These are phyloP conservation scores for Dolichomitus sp. DNA, from an alignment of 2,888 invertebrate genomes.

Conservation along the genomic window DNA sequence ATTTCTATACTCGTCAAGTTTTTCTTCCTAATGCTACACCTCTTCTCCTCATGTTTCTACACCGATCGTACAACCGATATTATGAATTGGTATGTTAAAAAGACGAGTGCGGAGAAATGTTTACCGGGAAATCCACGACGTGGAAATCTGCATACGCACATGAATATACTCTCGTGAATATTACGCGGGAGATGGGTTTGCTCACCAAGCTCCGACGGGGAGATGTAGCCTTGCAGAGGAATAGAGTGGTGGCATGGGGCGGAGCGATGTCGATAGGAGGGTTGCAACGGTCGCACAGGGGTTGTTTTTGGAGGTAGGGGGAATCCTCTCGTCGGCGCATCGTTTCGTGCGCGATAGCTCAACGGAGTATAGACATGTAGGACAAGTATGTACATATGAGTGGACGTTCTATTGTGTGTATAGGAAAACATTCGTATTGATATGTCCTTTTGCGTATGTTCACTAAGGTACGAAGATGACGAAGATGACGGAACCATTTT, in stretches of 20 bases:
- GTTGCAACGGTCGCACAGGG: constrained; percentile 81
- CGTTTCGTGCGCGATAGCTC: constrained; percentile 76
- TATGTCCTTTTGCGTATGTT: constrained; percentile 16
- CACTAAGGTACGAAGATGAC: constrained; percentile 22
- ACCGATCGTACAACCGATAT: constrained; percentile 4
- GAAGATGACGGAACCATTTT: neutral
- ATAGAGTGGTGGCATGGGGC: constrained; percentile 81
- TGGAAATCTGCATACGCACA: constrained; percentile 42
- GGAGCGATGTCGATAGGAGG: constrained; percentile 83
- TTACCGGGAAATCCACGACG: constrained; percentile 49
- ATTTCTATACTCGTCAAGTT: neutral
- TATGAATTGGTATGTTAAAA: neutral
- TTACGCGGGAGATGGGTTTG: constrained; percentile 52
- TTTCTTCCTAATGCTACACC: neutral
- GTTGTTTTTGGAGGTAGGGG: constrained; percentile 83
- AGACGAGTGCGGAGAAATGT: constrained; percentile 33
- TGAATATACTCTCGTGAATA: constrained; percentile 52
- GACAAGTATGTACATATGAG: constrained; percentile 30
- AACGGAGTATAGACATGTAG: constrained; percentile 50
- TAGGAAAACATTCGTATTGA: neutral
- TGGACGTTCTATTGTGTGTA: constrained; percentile 21
- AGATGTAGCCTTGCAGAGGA: constrained; percentile 48
- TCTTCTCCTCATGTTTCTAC: neutral
- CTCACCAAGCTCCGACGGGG: constrained; percentile 38
- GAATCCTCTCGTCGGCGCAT: constrained; percentile 76